Evolutionary conservation across 2,113 vertebrate species (phyloP).

Genomic region (Catharus bicknelli): DNA sequence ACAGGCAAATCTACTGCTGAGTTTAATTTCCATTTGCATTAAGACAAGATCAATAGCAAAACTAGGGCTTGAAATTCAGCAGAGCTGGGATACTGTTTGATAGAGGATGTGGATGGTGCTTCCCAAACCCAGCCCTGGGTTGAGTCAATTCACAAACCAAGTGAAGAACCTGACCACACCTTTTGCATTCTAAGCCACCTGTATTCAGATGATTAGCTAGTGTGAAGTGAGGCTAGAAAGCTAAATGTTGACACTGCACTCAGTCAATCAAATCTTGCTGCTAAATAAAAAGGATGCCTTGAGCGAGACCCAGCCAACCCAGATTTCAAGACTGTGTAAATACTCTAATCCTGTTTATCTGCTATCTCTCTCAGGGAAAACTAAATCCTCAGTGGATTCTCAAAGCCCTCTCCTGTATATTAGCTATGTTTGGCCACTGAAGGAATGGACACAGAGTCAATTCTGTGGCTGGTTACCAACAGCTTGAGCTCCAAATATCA

Average conservation of each 20-base stretch:
- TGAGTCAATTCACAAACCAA: neutral
- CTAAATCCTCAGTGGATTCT: neutral
- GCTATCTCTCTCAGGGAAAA: conserved; percentile 16
- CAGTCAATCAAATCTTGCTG: conserved; percentile 34
- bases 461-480: neutral
- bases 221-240: neutral
- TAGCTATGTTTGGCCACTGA: neutral
- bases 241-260: conserved; percentile 23
- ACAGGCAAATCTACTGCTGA: neutral
- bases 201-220: neutral
- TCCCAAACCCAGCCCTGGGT: neutral
- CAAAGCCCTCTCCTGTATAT: neutral
- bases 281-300: conserved; percentile 41
- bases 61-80: neutral
- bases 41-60: neutral
- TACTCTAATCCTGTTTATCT: conserved; percentile 54
- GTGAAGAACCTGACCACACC: neutral
- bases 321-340: conserved; percentile 46
- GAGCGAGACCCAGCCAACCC: conserved; percentile 37
- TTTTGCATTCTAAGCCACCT: neutral
- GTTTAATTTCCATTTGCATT: neutral
- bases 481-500: neutral
- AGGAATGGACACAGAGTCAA: neutral
- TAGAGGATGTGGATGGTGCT: neutral
- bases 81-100: neutral